Base-by-base conservation (phyloP, 2,888 invertebrate genomes). In the Metellina segmentata region DNA sequence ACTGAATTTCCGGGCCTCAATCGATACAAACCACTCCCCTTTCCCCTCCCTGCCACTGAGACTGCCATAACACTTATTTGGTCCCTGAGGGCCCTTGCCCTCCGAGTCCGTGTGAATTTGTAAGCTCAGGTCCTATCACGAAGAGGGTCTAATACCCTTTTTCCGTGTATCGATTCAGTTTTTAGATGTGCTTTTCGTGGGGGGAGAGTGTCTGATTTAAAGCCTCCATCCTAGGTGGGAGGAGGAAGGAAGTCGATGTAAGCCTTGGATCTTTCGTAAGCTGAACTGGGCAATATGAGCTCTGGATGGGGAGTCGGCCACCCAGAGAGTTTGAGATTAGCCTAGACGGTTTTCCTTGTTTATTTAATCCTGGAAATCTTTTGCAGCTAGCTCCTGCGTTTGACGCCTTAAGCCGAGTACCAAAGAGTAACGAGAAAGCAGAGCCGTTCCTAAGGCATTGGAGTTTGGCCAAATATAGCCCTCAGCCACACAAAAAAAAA, bases 81-180 rank as follows among this genome's bases (percentile, higher is more conserved):
- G 52, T 52, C 78, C 78, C 52, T 19, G 7, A 52, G 52, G 78
- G 20, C 52, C 19, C 34, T 13, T 78, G 52, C 78, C 78, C 78
- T 49, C 19, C 75, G 34, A 9, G 6, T 75, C 75, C n/a, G 78
- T 78, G 78, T 52, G 78, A 78, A 78, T 52, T 78, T 52, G 78
- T 51, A 78, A 78, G 49, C 51, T 16, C 77, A 9, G 49, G 48
- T 78, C 52, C 78, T 19, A 52, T 78, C n/a, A 78, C 51, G n/a
- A 13, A 51, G 16, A 51, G 52, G 78, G 34, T 2, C 52, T 16
- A 5, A 19, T 16, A 9, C 49, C 13, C 16, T 49, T n/a, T 72
- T n/a, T 6, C 6, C 5, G 72, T 7, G 49, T 16, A 49, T 77
- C 7, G 49, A 49, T 48, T 77, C 49, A n/a, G 49, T 34, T 34